These are phyloP conservation scores for Takifugu rubripes DNA, from an alignment of 2,797 vertebrate genomes.

Conservation along the genomic window DNA sequence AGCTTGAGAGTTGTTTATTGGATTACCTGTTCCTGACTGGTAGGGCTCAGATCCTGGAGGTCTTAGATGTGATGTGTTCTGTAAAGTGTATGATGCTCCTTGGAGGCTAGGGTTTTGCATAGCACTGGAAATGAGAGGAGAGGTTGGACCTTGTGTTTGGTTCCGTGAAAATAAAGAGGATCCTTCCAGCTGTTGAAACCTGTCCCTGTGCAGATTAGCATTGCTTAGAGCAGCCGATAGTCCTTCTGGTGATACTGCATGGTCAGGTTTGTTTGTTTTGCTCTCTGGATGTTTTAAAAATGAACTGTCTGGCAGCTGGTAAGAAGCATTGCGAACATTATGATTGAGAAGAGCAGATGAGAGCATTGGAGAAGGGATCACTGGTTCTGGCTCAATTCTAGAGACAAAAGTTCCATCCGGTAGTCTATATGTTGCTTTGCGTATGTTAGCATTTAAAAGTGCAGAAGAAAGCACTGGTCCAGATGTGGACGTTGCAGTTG, in stretches of 20 bases:
- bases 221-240: slow-evolving; percentile 69
- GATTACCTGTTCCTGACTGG: slow-evolving; percentile 45
- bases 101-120: slow-evolving; percentile 66
- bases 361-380: slow-evolving; percentile 47
- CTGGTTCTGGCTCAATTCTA: slow-evolving; percentile 37
- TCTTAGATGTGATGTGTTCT: slow-evolving; percentile 49
- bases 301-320: slow-evolving; percentile 68
- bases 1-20: slow-evolving; percentile 47
- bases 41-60: slow-evolving; percentile 36
- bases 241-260: slow-evolving; percentile 38
- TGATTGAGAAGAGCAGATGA: slow-evolving; percentile 63
- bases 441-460: slow-evolving; percentile 61
- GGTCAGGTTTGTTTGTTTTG: slow-evolving; percentile 32
- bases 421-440: slow-evolving; percentile 63
- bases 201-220: slow-evolving; percentile 60
- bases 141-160: slow-evolving; percentile 45
- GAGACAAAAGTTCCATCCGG: slow-evolving; percentile 64
- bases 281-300: slow-evolving; percentile 45
- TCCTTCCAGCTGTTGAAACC: slow-evolving; percentile 71
- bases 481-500: slow-evolving; percentile 47
- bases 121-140: slow-evolving; percentile 70
- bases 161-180: slow-evolving; percentile 65
- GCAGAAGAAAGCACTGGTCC: slow-evolving; percentile 66
- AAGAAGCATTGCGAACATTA: slow-evolving; percentile 64
- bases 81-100: slow-evolving; percentile 67